Conservation (phyloP, 2,797 vertebrate genomes). For the Malurus leucopterus region DNA sequence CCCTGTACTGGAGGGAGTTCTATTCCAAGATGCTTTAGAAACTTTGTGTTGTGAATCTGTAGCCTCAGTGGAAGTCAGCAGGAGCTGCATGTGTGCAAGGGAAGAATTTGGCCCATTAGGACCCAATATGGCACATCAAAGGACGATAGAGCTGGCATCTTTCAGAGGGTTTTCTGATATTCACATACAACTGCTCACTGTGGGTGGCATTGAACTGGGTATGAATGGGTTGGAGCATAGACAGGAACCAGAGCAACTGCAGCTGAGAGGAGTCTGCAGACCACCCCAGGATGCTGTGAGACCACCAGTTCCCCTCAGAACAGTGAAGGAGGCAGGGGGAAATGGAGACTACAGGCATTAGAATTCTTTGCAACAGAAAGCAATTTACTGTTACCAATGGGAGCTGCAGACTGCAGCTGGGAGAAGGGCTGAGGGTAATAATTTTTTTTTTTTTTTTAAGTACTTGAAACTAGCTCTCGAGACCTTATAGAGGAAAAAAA, state of each 20-base stretch:
- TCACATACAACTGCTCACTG: conserved; percentile 38
- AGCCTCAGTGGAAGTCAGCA: conserved; percentile 16
- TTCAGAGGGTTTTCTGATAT: conserved; percentile 33
- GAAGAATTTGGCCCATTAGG: conserved; percentile 35
- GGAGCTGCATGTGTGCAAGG: conserved; percentile 5
- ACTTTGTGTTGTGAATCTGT: neutral
- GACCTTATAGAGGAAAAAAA: neutral
- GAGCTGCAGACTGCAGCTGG: neutral
- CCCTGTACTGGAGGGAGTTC: neutral
- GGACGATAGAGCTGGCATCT: conserved; percentile 46
- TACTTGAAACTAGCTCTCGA: neutral
- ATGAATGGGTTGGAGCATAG: conserved; percentile 40
- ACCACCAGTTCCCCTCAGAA: conserved; percentile 27
- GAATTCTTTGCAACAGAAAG: conserved; percentile 23
- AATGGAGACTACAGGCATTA: conserved; percentile 11
- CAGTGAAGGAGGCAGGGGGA: neutral
- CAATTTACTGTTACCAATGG: neutral
- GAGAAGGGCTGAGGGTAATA: neutral
- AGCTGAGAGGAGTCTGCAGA: conserved; percentile 61
- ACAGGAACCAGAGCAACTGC: conserved; percentile 55
- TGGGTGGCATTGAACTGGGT: conserved; percentile 55
- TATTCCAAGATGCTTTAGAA: neutral
- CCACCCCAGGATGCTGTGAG: conserved; percentile 33
- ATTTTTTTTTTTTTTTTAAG: neutral
- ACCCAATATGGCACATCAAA: conserved; percentile 45